These are phyloP conservation scores for Ceratina calcarata DNA, from an alignment of 1,140 invertebrate genomes.

Conservation along the genomic window DNA sequence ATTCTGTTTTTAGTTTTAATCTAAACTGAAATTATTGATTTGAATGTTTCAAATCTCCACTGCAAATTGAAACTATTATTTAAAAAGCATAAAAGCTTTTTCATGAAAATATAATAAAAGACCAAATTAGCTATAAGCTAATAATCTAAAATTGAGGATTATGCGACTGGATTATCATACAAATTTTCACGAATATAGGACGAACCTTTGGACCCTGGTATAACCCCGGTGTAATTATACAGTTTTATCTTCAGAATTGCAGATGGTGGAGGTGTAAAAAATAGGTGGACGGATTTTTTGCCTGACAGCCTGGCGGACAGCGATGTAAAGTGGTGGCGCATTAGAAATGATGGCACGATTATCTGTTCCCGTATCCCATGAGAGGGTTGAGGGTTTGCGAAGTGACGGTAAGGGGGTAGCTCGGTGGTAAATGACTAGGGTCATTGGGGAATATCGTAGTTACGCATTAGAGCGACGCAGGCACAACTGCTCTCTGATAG, in stretches of 20 bases:
- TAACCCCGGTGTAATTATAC: not conserved
- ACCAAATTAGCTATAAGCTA: too few relatives aligned
- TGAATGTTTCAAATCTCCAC: too few relatives aligned
- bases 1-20: too few relatives aligned
- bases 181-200: not conserved
- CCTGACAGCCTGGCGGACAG: not conserved
- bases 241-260: not conserved
- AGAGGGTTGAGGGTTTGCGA: slow-evolving; percentile 55
- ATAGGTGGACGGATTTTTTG: not conserved
- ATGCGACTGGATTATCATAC: too few relatives aligned
- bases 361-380: slow-evolving; percentile 61
- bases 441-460: slow-evolving; percentile 71
- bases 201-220: not conserved
- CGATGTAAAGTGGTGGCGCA: slow-evolving; percentile 34
- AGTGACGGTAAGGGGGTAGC: slow-evolving; percentile 56
- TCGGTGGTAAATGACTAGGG: slow-evolving; percentile 67
- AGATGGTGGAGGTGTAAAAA: not conserved
- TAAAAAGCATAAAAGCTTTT: too few relatives aligned
- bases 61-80: too few relatives aligned
- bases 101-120: too few relatives aligned
- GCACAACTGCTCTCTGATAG: slow-evolving; percentile 71
- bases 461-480: slow-evolving; percentile 64
- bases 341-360: slow-evolving; percentile 67
- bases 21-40: too few relatives aligned
- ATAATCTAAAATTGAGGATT: too few relatives aligned